These are phyloP conservation scores for Huso huso DNA, from an alignment of 2,797 vertebrate species.

Conservation along the genomic window DNA sequence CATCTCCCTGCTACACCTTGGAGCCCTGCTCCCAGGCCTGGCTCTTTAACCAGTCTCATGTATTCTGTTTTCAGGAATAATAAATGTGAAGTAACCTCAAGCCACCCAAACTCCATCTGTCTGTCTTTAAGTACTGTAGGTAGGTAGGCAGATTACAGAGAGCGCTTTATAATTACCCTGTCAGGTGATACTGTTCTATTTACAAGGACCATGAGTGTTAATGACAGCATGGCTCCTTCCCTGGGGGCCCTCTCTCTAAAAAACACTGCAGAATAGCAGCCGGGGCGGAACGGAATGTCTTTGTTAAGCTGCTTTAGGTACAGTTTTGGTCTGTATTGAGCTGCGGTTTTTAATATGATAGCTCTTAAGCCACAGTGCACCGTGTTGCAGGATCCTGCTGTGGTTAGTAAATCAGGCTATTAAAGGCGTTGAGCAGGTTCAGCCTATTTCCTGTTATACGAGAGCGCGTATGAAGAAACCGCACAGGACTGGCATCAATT, in stretches of 20 bases:
- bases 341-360: slow-evolving; percentile 28
- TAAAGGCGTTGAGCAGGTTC: slow-evolving; percentile 30
- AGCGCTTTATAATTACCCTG: slow-evolving; percentile 71
- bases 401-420: slow-evolving; percentile 31
- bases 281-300: slow-evolving; percentile 13
- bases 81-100: slow-evolving; percentile 41
- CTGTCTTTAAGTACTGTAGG: slow-evolving; percentile 40
- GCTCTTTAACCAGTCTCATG: slow-evolving; percentile 36
- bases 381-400: slow-evolving; percentile 23
- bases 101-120: slow-evolving; percentile 18
- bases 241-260: slow-evolving; percentile 29
- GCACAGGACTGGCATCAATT: background rate
- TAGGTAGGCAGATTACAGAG: slow-evolving; percentile 72
- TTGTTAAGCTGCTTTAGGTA: background rate
- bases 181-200: slow-evolving; percentile 71
- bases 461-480: slow-evolving; percentile 8
- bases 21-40: slow-evolving; percentile 52
- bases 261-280: slow-evolving; percentile 34
- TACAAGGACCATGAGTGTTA: slow-evolving; percentile 72
- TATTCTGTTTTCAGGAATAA: slow-evolving; percentile 54
- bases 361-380: slow-evolving; percentile 10
- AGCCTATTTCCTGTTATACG: slow-evolving; percentile 36
- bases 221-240: slow-evolving; percentile 58
- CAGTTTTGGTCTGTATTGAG: slow-evolving; percentile 2
- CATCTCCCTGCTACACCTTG: slow-evolving; percentile 35